Evolutionary conservation across 2,113 vertebrate species (phyloP).

Genomic region (Arenaria interpres): DNA sequence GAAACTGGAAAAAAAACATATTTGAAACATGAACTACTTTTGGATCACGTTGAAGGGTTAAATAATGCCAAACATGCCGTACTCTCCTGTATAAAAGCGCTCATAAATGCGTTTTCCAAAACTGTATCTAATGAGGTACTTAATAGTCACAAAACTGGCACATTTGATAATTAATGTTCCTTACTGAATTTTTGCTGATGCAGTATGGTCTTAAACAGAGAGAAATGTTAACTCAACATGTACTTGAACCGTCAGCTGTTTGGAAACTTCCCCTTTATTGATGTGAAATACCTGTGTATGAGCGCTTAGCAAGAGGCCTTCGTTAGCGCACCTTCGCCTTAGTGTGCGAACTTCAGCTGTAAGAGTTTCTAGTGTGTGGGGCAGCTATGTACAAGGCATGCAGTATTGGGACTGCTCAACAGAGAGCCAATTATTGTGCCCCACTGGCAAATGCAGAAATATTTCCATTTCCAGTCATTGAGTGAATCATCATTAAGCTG

Average conservation of each 20-base stretch:
- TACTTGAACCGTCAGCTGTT: constrained; percentile 55
- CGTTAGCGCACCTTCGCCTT: background rate
- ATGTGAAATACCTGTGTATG: background rate
- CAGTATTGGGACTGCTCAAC: fast-evolving
- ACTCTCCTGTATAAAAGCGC: constrained; percentile 42
- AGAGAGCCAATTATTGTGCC: background rate
- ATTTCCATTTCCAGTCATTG: background rate
- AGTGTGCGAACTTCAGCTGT: background rate
- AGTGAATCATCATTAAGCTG: background rate
- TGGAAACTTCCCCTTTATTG: constrained; percentile 5
- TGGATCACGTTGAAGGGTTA: background rate
- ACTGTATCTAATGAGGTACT: constrained; percentile 77
- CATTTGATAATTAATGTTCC: constrained; percentile 82
- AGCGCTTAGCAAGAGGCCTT: background rate
- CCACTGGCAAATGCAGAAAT: background rate
- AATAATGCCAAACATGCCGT: constrained; percentile 1
- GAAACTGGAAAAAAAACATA: background rate
- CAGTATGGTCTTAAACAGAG: constrained; percentile 46
- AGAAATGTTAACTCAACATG: constrained; percentile 61
- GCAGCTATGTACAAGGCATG: background rate
- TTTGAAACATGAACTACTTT: constrained; percentile 9
- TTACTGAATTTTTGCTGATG: constrained; percentile 75
- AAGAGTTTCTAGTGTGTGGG: background rate
- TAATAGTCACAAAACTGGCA: constrained; percentile 79
- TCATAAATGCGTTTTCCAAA: constrained; percentile 73